These are phyloP conservation scores for Eugnorisma glareosa DNA, from an alignment of 2,888 invertebrate species.

Conservation along the genomic window DNA sequence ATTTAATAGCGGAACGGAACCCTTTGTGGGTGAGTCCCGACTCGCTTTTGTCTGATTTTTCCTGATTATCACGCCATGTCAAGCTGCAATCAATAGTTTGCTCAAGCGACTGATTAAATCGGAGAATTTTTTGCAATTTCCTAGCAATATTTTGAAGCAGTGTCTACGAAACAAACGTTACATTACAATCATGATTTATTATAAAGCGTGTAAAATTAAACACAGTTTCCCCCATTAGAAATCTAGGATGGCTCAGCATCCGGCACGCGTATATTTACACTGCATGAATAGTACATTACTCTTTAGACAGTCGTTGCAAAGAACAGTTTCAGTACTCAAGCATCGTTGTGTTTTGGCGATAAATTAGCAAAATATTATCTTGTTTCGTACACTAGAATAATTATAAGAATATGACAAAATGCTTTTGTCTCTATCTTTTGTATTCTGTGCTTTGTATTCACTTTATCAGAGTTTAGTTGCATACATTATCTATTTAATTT, in stretches of 20 bases:
- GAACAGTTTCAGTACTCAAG: neutral
- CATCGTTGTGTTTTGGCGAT: constrained; percentile 28
- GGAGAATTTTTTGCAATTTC: neutral
- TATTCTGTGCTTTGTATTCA: neutral
- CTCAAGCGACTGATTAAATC: neutral
- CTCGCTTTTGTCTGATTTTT: neutral
- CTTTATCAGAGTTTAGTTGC: neutral
- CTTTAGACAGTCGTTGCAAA: constrained; percentile 21
- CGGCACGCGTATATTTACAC: constrained; percentile 64
- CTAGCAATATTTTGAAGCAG: neutral
- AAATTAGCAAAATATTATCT: neutral
- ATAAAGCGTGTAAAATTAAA: constrained; percentile 60
- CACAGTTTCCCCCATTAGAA: constrained; percentile 69
- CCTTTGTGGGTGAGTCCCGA: neutral
- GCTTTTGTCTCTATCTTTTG: neutral
- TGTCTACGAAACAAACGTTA: constrained; percentile 6
- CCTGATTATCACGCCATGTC: neutral
- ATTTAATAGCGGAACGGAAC: neutral
- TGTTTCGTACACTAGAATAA: neutral
- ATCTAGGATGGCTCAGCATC: constrained; percentile 67
- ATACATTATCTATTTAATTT: neutral
- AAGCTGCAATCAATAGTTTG: neutral
- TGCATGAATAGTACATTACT: constrained; percentile 65
- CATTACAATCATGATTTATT: constrained; percentile 31
- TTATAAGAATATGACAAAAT: neutral